Evolutionary conservation across 2,113 vertebrate genomes (phyloP).

Genomic region (Nibea coibor): DNA sequence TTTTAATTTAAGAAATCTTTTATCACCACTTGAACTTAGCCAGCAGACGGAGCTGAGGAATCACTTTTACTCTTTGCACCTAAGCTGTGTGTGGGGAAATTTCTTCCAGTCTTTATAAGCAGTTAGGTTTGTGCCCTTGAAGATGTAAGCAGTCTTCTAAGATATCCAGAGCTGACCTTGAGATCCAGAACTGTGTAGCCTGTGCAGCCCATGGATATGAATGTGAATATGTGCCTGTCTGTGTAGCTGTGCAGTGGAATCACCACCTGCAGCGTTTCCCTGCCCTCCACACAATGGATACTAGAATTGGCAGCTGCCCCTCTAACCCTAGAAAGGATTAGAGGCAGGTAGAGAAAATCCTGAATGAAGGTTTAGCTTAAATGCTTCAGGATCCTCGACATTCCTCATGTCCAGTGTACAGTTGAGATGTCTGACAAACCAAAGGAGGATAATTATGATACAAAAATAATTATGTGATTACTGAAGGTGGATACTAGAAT

Average conservation of each 20-base stretch:
- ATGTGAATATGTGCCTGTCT: not conserved
- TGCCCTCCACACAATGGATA: constrained; percentile 28
- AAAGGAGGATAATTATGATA: not conserved
- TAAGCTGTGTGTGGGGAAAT: not conserved
- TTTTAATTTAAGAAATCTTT: not conserved
- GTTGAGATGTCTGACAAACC: not conserved
- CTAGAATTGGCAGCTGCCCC: constrained; percentile 11
- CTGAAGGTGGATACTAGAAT: too few species aligned
- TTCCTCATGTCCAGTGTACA: not conserved
- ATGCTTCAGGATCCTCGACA: not conserved
- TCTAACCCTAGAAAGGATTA: constrained; percentile 5
- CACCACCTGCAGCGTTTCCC: constrained; percentile 17
- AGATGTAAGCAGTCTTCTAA: constrained; percentile 7
- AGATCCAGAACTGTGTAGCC: not conserved
- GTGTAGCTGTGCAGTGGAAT: constrained; percentile 9
- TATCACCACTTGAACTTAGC: not conserved
- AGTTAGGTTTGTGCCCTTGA: not conserved
- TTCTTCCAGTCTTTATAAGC: not conserved
- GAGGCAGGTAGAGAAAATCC: constrained; percentile 12
- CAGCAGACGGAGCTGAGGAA: not conserved
- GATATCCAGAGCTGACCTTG: constrained; percentile 18
- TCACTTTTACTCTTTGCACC: not conserved
- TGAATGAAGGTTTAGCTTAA: not conserved
- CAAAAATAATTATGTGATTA: too few species aligned
- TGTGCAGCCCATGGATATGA: not conserved